Conservation (phyloP, 2,888 invertebrate species). For the Myopa tessellatipennis region DNA sequence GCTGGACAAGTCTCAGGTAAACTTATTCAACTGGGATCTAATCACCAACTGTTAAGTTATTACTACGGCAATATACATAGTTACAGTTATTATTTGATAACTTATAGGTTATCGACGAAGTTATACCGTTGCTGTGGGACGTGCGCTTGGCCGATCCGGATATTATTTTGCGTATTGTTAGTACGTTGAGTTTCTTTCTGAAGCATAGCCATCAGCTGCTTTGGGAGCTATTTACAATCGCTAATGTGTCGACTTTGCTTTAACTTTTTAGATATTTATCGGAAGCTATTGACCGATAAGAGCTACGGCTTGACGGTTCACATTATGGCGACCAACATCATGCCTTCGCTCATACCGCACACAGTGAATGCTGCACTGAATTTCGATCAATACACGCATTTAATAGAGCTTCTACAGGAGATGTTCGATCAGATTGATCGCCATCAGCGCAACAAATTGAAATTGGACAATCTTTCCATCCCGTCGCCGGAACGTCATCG, state of each 20-base stretch:
- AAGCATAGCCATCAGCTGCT: background rate
- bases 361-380: slow-evolving; percentile 89
- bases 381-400: slow-evolving; percentile 82
- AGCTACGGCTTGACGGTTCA: slow-evolving; percentile 90
- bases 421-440: slow-evolving; percentile 92
- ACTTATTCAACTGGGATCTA: slow-evolving; percentile 13
- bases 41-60: background rate
- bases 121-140: slow-evolving; percentile 87
- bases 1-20: slow-evolving; percentile 81
- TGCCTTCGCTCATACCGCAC: slow-evolving; percentile 92
- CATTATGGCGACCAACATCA: slow-evolving; percentile 92
- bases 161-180: slow-evolving; percentile 88
- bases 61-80: background rate
- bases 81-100: background rate
- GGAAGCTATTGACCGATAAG: slow-evolving; percentile 88
- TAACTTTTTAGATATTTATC: slow-evolving; percentile 83
- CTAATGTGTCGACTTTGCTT: background rate
- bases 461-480: slow-evolving; percentile 81
- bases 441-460: slow-evolving; percentile 89
- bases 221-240: no score
- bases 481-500: slow-evolving; percentile 83
- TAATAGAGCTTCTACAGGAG: slow-evolving; percentile 86
- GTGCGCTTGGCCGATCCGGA: slow-evolving; percentile 90
- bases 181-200: slow-evolving; percentile 76
- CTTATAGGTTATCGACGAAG: slow-evolving; percentile 81